Evolutionary conservation across 2,113 vertebrate genomes (phyloP).

Genomic region (Hiodon tergisus): DNA sequence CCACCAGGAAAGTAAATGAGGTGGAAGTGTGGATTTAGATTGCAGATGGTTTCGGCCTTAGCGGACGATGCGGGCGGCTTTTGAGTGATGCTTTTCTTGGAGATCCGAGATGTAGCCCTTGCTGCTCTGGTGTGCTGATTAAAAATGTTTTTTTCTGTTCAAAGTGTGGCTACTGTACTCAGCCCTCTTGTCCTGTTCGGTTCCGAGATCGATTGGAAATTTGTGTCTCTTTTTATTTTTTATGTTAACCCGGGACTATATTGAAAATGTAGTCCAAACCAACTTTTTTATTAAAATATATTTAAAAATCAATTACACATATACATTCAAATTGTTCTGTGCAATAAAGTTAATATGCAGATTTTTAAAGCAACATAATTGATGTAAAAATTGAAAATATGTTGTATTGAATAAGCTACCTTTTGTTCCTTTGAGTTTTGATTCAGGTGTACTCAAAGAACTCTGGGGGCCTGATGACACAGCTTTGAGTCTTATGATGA

Average conservation of each 20-base stretch:
- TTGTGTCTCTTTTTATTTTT: conserved; percentile 39
- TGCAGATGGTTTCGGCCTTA: conserved; percentile 56
- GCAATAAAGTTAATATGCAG: conserved; percentile 76
- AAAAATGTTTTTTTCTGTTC: conserved; percentile 60
- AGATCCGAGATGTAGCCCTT: conserved; percentile 43
- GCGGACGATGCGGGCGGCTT: conserved; percentile 50
- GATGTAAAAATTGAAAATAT: conserved; percentile 74
- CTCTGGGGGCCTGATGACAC: background rate
- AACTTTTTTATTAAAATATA: conserved; percentile 62
- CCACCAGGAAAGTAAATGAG: conserved; percentile 41
- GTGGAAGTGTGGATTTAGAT: conserved; percentile 47
- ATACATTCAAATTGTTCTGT: conserved; percentile 71
- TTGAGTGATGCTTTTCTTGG: conserved; percentile 52
- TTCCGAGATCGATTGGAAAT: conserved; percentile 38
- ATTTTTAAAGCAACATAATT: conserved; percentile 67
- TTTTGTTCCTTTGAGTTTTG: conserved; percentile 58
- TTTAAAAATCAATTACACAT: conserved; percentile 60
- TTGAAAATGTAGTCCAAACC: conserved; percentile 61
- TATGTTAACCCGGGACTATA: conserved; percentile 57
- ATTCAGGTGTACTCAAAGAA: background rate
- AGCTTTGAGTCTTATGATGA: background rate
- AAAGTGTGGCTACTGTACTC: conserved; percentile 59
- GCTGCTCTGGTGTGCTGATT: conserved; percentile 55
- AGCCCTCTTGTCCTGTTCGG: conserved; percentile 42
- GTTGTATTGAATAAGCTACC: conserved; percentile 77